Evolutionary conservation across 2,797 vertebrate species (phyloP), one percentile per base, ranked within the genome.

Genomic region (Buphagus erythrorhynchus): DNA sequence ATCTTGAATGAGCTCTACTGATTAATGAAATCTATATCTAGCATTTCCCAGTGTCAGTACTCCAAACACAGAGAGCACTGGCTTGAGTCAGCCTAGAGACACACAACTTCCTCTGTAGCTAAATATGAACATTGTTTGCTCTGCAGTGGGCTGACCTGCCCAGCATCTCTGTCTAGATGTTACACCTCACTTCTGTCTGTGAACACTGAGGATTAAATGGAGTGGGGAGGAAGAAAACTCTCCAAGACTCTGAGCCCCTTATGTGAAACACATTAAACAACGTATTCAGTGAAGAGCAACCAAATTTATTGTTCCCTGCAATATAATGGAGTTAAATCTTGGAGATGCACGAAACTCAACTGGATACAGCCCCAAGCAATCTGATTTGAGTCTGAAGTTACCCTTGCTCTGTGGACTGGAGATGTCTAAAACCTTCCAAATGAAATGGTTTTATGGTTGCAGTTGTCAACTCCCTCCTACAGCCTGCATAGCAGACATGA

Each of bases 221-320:
- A 86, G 8, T 10, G 26, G 5, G 17, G 1, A 74, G 9, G 51
- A 38, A 91, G 25, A 66, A 59, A 26, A 62, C 9, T 52, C 8
- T 65, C 43, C 12, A 3, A 61, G 28, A 38, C 18, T 42, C 40
- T 4, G 4, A 8, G 14, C 29, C 25, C 0, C 0, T 63, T 66
- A 62, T 5, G 1, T 75, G 48, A 81, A 72, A 82, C 3, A 10
- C 4, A 33, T 62, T 49, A 71, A 86, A 19, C 11, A 66, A 62
- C 1, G 9, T 19, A 31, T 8, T 68, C 20, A 14, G 2, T 7
- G 10, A 86, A 59, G 16, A 10, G 16, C 10, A 85, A 94, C 7
- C 24, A 78, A 59, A 68, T 31, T 4, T 49, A 49, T 66, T 46
- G 28, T 16, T 61, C 12, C 10, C 48, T 4, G 5, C 28, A 71